Evolutionary conservation across 2,888 invertebrate genomes (phyloP).

Genomic region (Balanococcus diminutus): DNA sequence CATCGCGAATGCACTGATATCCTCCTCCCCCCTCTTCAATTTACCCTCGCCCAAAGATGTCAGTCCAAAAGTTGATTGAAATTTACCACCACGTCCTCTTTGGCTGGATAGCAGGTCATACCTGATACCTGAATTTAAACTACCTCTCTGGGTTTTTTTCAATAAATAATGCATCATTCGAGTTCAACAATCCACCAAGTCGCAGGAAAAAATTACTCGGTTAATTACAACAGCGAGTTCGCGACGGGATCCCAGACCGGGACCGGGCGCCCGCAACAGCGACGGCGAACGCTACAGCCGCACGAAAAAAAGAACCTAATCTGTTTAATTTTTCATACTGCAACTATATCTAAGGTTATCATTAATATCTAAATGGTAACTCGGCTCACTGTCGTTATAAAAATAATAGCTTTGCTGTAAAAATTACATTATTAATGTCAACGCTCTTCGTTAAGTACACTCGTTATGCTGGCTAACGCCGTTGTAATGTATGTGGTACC

Average conservation of each 20-base stretch:
- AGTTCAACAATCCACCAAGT: background rate
- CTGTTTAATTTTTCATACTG: background rate
- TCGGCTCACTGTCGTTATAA: background rate
- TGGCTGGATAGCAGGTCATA: background rate
- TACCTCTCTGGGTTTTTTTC: background rate
- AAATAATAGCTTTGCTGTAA: conserved; percentile 24
- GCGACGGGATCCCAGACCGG: background rate
- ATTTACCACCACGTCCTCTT: background rate
- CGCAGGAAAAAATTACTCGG: background rate
- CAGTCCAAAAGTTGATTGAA: background rate
- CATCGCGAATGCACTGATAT: background rate
- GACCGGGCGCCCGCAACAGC: background rate
- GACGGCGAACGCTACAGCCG: too few relatives aligned
- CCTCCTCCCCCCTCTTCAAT: background rate
- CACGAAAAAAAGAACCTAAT: background rate
- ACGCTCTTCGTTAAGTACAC: conserved; percentile 11
- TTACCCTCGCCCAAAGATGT: background rate
- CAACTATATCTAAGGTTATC: background rate
- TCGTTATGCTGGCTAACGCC: background rate
- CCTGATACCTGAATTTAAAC: background rate
- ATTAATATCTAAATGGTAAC: conserved; percentile 20
- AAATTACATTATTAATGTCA: conserved; percentile 41
- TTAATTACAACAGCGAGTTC: background rate
- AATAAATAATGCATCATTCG: background rate
- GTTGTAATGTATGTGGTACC: background rate